Evolutionary conservation across 1,140 invertebrate species (phyloP), one percentile per base, ranked within the genome.

Genomic region (Aphelenchoides fujianensis): DNA sequence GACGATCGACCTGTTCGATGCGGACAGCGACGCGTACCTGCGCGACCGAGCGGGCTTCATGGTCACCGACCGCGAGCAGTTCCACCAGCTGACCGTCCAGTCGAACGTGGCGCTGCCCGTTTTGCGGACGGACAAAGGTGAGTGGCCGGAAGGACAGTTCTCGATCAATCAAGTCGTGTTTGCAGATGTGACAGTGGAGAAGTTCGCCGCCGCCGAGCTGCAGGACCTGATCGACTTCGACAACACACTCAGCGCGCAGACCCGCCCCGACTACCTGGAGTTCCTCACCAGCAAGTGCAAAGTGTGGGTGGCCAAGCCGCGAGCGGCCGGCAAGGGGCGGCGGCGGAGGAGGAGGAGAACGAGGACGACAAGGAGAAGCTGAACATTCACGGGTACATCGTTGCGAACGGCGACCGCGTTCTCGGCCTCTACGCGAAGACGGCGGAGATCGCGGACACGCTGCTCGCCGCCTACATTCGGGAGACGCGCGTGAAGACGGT

Each of bases 1-100:
- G 9, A 82, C 81, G n/a, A 84, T 82, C 48, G 81, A 82, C 57
- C 55, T 84, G 5, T 84, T 82, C 59, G 82, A 80, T 48, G 72
- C 77, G 19, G 69, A 69, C 35, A 19, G 68, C 12, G 72, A 80
- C 54, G 35, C 68, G 9, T 59, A 64, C n/a, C 71, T 81, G 59
- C 76, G 81, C 7, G 82, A 82, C 52, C 70, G 73, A 59, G 78
- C 73, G 59, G 81, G 81, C 1, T 82, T 82, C 70, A 76, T 84
- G 53, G 82, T 82, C 27, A 71, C 82, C 23, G 81, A 82, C 55
- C 71, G 79, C 31, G 63, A 74, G 36, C 73, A 74, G 36, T 73
- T 81, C 19, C 64, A 73, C 32, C 80, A 82, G 48, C 71, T 80
- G 19, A 78, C 73, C 16, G 71, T 84, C 27, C 66, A 67, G 2